A percentile compares a stretch with the other conserved stretches of the same genome.
Conservation (phyloP, 2,888 invertebrate genomes). For the Anaspis maculata region DNA sequence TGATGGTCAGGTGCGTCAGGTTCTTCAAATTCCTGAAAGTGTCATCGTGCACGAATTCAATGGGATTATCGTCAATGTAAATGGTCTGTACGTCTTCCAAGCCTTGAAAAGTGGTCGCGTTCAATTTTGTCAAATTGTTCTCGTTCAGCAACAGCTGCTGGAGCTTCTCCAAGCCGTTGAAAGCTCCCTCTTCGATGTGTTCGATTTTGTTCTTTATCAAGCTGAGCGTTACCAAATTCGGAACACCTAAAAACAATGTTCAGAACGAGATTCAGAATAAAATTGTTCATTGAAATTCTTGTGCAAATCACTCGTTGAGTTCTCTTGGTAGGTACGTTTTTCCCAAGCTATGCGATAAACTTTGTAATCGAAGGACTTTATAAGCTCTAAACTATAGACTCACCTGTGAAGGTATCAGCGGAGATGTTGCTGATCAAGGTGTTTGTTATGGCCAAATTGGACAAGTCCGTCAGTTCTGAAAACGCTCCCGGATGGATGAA, state of each 20-base stretch:
- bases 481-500: slow-evolving; percentile 13
- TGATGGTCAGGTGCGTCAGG: slow-evolving; percentile 4
- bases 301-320: too few relatives aligned
- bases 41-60: slow-evolving; percentile 4
- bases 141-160: slow-evolving; percentile 5
- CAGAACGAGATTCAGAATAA: too few relatives aligned
- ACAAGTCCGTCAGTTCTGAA: slow-evolving; percentile 5
- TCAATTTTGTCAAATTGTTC: slow-evolving; percentile 3
- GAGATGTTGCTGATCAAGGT: slow-evolving; percentile 7
- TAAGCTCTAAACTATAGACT: too few relatives aligned
- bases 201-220: slow-evolving; percentile 6
- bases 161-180: slow-evolving; percentile 4
- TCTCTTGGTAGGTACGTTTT: too few relatives aligned
- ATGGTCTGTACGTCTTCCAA: slow-evolving; percentile 4
- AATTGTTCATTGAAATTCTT: too few relatives aligned
- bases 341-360: too few relatives aligned
- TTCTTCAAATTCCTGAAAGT: slow-evolving; percentile 4
- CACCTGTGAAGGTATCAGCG: slow-evolving; percentile 1
- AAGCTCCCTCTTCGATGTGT: slow-evolving; percentile 5
- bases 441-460: slow-evolving; percentile 9
- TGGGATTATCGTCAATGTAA: slow-evolving; percentile 7
- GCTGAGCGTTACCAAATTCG: slow-evolving; percentile 7
- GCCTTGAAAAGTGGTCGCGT: slow-evolving; percentile 6
- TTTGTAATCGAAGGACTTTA: too few relatives aligned
- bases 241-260: too few relatives aligned